phyloP scores from a whole-genome alignment of 2,888 invertebrate species.

The Erebia aethiops region DNA sequence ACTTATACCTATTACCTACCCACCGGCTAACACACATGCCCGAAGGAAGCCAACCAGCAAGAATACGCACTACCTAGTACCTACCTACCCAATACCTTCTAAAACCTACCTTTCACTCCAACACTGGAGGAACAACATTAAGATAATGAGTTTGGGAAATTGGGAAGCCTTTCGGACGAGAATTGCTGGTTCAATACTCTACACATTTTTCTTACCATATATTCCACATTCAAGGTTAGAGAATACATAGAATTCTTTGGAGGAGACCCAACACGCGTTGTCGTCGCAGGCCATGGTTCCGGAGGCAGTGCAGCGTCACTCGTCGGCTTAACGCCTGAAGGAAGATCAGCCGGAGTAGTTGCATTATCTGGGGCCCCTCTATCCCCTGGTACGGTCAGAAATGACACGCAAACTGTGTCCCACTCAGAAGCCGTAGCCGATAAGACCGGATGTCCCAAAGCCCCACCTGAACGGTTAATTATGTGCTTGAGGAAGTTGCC shows the following conservation, averaged over 20 bases:
- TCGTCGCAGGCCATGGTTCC: conserved; percentile 90
- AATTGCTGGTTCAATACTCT: no score
- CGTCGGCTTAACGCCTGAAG: conserved; percentile 85
- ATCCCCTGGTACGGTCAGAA: conserved; percentile 87
- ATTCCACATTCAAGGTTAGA: conserved; percentile 58
- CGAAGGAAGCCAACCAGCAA: no score
- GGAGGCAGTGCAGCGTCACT: conserved; percentile 89
- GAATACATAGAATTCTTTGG: conserved; percentile 90
- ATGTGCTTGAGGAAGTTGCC: conserved; percentile 85
- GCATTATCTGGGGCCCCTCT: conserved; percentile 90
- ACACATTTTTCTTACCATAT: no score
- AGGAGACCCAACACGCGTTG: conserved; percentile 88
- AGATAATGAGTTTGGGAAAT: no score
- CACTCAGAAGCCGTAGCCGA: conserved; percentile 85
- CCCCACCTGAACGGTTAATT: conserved; percentile 84
- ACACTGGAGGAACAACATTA: no score
- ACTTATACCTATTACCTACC: no score
- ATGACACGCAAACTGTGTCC: conserved; percentile 76
- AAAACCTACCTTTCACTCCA: no score
- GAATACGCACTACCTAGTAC: no score
- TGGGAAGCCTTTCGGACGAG: no score
- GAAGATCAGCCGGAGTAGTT: conserved; percentile 86
- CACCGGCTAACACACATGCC: no score
- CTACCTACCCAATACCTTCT: no score
- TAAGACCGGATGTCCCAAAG: conserved; percentile 84